Conservation (phyloP, 1,140 invertebrate species). For the Atta colombica region DNA sequence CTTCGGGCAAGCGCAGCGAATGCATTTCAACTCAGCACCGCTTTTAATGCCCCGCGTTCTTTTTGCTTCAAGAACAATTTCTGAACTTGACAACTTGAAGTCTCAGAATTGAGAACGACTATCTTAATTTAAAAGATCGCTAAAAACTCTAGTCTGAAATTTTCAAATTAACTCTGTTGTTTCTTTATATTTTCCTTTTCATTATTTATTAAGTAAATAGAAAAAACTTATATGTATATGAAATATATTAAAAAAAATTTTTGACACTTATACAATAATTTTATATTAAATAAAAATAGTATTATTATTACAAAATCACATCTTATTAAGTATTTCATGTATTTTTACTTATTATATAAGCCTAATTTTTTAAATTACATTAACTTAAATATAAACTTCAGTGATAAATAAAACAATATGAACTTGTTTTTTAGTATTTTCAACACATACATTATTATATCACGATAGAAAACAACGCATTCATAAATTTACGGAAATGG, state of each 20-base stretch:
- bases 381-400: background rate
- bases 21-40: constrained; percentile 63
- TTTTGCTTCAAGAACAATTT: constrained; percentile 60
- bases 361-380: constrained; percentile 2
- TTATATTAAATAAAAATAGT: constrained; percentile 1
- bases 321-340: background rate
- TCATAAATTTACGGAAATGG: constrained; percentile 17
- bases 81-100: constrained; percentile 60
- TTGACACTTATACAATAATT: background rate
- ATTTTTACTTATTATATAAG: background rate
- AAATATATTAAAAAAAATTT: background rate
- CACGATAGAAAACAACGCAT: background rate
- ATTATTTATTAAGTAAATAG: constrained; percentile 9
- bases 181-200: constrained; percentile 19
- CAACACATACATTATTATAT: background rate
- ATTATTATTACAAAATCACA: constrained; percentile 3
- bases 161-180: constrained; percentile 52
- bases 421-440: background rate
- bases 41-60: constrained; percentile 53
- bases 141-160: constrained; percentile 52
- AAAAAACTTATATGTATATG: background rate
- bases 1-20: constrained; percentile 59
- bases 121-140: constrained; percentile 54
- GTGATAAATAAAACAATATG: background rate
- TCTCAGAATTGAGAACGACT: constrained; percentile 50